Percentiles rank a stretch among this genome's conserved stretches.
Conservation (phyloP, 2,888 invertebrate genomes). For the Syritta pipiens region DNA sequence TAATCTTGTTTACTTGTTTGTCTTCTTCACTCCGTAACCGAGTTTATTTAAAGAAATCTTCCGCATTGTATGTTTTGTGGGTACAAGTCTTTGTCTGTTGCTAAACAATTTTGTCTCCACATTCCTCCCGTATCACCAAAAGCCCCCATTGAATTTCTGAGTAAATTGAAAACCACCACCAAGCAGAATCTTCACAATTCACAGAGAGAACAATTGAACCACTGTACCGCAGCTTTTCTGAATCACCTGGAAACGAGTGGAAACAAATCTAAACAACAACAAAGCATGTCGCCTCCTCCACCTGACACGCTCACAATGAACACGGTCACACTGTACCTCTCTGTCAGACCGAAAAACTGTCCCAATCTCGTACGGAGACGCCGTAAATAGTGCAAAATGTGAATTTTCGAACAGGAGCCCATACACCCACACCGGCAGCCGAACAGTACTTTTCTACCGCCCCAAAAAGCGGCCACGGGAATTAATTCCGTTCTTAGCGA, state of each 20-base stretch:
- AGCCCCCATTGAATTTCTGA: too few relatives aligned
- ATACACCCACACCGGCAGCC: slow-evolving; percentile 61
- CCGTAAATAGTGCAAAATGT: slow-evolving; percentile 76
- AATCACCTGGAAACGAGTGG: slow-evolving; percentile 13
- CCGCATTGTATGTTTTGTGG: too few relatives aligned
- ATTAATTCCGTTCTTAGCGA: neutral
- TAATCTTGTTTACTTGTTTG: too few relatives aligned
- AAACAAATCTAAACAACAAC: neutral
- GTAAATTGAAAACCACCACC: too few relatives aligned
- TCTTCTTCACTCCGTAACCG: too few relatives aligned
- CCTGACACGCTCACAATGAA: slow-evolving; percentile 52
- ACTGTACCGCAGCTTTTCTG: slow-evolving; percentile 1
- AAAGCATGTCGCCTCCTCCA: neutral
- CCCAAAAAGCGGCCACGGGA: neutral
- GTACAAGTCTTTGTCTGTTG: too few relatives aligned
- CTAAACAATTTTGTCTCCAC: too few relatives aligned
- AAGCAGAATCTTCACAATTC: too few relatives aligned
- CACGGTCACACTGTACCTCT: slow-evolving; percentile 34
- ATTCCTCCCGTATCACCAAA: too few relatives aligned
- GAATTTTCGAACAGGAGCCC: slow-evolving; percentile 76
- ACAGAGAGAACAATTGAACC: too few relatives aligned
- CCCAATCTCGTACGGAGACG: slow-evolving; percentile 75
- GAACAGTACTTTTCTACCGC: slow-evolving; percentile 15
- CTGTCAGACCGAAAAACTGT: slow-evolving; percentile 65
- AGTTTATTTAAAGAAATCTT: too few relatives aligned